A percentile compares a stretch with the other conserved stretches of the same genome.
Conservation (phyloP, 92 coral and sea anemone species). For the Epizoanthus ramosus region DNA sequence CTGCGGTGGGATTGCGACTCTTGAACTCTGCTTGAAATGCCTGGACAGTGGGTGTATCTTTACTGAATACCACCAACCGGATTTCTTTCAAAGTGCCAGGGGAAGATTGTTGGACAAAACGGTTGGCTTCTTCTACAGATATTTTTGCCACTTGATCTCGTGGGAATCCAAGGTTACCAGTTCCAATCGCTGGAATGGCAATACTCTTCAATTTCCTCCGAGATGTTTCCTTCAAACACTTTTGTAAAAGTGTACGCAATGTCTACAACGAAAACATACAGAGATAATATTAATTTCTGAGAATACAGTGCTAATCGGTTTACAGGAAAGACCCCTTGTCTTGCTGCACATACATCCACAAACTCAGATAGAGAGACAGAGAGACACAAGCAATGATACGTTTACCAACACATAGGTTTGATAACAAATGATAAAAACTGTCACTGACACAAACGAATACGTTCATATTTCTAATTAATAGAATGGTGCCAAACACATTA, state of each 20-base stretch:
- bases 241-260: neutral
- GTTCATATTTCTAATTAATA: neutral
- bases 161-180: constrained; percentile 74
- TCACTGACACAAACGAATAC: too few species aligned
- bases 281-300: too few species aligned
- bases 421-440: too few species aligned
- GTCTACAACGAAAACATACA: too few species aligned
- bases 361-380: too few species aligned
- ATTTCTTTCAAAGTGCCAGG: constrained; percentile 57
- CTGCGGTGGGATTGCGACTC: neutral
- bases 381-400: too few species aligned
- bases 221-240: constrained; percentile 59
- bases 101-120: constrained; percentile 46
- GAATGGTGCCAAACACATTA: neutral
- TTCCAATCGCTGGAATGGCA: constrained; percentile 85
- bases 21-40: constrained; percentile 73
- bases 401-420: too few species aligned
- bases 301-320: too few species aligned
- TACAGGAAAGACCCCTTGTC: too few species aligned
- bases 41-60: constrained; percentile 59
- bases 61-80: constrained; percentile 75
- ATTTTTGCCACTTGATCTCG: constrained; percentile 57
- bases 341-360: too few species aligned
- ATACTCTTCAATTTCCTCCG: constrained; percentile 52
- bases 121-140: constrained; percentile 66